Evolutionary conservation across 2,888 invertebrate species (phyloP), one percentile per base, ranked within the genome.

Genomic region (Epinotia ramella): DNA sequence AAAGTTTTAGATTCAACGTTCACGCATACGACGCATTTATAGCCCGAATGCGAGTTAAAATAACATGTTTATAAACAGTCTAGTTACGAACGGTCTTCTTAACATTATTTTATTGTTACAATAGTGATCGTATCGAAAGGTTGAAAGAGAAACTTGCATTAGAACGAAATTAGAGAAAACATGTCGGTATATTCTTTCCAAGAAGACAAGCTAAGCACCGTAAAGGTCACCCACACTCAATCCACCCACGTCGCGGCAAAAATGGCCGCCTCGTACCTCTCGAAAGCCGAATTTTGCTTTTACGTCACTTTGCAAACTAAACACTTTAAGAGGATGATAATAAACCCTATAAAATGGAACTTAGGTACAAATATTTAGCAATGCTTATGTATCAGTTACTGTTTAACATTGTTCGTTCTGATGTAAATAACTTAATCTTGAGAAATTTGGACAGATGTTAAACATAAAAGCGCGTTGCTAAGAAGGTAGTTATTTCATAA

Each of bases 211-310:
- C 28, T 65, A 49, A 65, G 49, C 24, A 24, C 12, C 24, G 20
- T 40, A 59, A 60, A 66, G 57, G 33, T 33, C 64, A 28, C 46
- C 13, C 59, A 44, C 46, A 20, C 28, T n/a, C 16, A 16, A 18
- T 24, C 3, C 44, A 20, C 59, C 66, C 49, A 66, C 73, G 59
- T 53, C 49, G 28, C 56, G n/a, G 56, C 20, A n/a, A 57, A 24
- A n/a, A 66, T 59, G 40, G 59, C 24, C 57, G 20, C 68, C 73
- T 73, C 73, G 66, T n/a, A n/a, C 59, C 13, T 20, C 46, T 33
- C 18, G 13, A 28, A 59, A 24, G 16, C 40, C 3, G 24, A 16
- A 65, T 59, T 33, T 59, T 28, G 46, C 59, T 7, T 6, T 13
- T 20, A 57, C 16, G 28, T 20, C n/a, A 18, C 13, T 40, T 57